Base-by-base conservation (phyloP, 2,113 vertebrate genomes). In the Abramis brama region DNA sequence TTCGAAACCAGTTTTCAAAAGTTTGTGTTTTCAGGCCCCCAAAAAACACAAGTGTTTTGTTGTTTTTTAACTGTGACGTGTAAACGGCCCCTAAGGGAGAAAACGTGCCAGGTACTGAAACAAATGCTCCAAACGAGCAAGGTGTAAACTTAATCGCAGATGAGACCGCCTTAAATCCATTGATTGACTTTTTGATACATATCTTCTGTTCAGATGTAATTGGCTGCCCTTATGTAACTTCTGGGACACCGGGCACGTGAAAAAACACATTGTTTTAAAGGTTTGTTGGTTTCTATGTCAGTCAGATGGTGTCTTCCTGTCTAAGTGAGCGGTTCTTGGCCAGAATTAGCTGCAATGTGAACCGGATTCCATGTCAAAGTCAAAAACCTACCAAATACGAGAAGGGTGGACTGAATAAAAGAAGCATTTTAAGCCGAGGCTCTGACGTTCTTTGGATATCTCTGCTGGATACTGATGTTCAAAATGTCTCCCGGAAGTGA, bases 401-500 rank as follows among this genome's bases (percentile, higher is more conserved):
- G 85, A 86, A 90, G 83, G 2, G 17, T 76, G 89, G 85, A 83
- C 62, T 84, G 88, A 92, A 89, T 90, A 75, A 88, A 88, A 90
- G 68, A 84, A 87, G 87, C 89, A 90, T 93, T 86, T 91, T 92
- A 91, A 94, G 93, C 85, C 10, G 12, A 60, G 81, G 45, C 85
- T 89, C 86, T 43, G 77, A 87, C 83, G 88, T 85, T 92, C 90
- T 93, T 93, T 91, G 91, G 84, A 47, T 90, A 90, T 91, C 90
- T 92, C 91, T 39, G 45, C 88, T 88, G 85, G 85, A 83, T 79
- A 81, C 88, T 86, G 89, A 93, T 93, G 91, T 93, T 92, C 87
- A 91, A 87, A 84, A 87, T 89, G 19, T 91, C 93, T 94, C 93
- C 92, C 92, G 0, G 57, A 88, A 90, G 92, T 87, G 85, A 92